Conservation (phyloP, 1,140 invertebrate genomes). For the Piezodorus guildinii region DNA sequence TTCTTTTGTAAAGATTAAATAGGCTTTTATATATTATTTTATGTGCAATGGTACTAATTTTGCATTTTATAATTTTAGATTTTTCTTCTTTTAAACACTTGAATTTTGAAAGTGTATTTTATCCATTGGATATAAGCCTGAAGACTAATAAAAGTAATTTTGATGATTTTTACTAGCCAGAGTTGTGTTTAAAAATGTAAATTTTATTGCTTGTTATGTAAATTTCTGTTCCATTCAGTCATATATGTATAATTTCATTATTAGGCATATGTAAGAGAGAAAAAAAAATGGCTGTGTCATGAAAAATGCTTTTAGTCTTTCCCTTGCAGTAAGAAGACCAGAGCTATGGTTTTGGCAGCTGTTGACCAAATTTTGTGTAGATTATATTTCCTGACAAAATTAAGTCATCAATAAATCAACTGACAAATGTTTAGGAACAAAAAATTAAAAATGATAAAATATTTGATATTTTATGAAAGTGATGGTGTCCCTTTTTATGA, state of each 20-base stretch:
- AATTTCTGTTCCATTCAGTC: too few relatives aligned
- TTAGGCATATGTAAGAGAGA: conserved; percentile 1
- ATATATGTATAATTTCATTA: not conserved
- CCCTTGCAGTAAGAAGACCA: conserved; percentile 7
- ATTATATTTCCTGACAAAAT: conserved; percentile 5
- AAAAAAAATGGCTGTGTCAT: conserved; percentile 12
- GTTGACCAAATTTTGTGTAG: conserved; percentile 11
- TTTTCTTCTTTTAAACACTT: not conserved
- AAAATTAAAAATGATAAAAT: too few relatives aligned
- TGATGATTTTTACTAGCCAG: too few relatives aligned
- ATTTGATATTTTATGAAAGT: too few relatives aligned
- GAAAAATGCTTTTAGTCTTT: conserved; percentile 11
- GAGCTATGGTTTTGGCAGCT: not conserved
- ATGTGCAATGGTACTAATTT: conserved; percentile 15
- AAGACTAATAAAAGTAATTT: too few relatives aligned
- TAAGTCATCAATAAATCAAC: not conserved
- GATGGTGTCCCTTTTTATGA: not conserved
- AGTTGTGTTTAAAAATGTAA: too few relatives aligned
- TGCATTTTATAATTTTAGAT: conserved; percentile 5
- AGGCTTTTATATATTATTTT: not conserved
- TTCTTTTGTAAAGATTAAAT: not conserved
- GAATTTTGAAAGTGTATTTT: too few relatives aligned
- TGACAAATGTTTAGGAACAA: too few relatives aligned
- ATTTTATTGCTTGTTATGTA: too few relatives aligned
- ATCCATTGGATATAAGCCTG: too few relatives aligned